These are phyloP conservation scores for Acanthoscelides obtectus DNA, from an alignment of 2,888 invertebrate genomes.

Conservation along the genomic window DNA sequence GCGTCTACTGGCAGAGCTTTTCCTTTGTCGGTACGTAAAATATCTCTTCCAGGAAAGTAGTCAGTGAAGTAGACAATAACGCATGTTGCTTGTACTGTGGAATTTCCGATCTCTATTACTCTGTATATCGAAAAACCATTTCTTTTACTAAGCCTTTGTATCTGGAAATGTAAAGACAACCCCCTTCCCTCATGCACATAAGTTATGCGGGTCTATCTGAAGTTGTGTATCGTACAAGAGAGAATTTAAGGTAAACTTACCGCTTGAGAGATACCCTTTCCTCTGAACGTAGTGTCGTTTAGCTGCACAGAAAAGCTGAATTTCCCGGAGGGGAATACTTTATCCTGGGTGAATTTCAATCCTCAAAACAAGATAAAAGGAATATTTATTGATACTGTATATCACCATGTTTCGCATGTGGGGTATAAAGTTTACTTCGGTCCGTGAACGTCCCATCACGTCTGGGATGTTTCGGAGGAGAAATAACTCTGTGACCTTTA, in stretches of 20 bases:
- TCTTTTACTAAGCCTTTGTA: no score
- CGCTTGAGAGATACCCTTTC: conserved; percentile 20
- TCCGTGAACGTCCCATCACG: not conserved
- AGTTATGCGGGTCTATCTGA: not conserved
- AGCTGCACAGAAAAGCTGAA: conserved; percentile 53
- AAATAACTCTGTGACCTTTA: no score
- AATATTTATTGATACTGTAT: not conserved
- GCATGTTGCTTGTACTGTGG: no score
- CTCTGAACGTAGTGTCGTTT: conserved; percentile 49
- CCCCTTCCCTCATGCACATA: not conserved
- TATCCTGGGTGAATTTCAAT: conserved; percentile 33
- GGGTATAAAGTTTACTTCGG: not conserved
- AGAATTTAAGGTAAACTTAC: conserved; percentile 20
- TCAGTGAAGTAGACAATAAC: no score
- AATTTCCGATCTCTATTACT: no score
- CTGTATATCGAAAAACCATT: no score
- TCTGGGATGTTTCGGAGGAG: no score
- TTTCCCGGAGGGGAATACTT: conserved; percentile 37
- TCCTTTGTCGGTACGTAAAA: no score
- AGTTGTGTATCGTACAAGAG: not conserved
- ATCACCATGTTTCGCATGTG: not conserved
- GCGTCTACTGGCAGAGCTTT: no score
- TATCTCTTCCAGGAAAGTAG: no score
- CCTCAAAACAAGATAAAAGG: conserved; percentile 28
- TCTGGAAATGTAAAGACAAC: no score